Evolutionary conservation across 2,888 invertebrate species (phyloP), one percentile per base, ranked within the genome.

Genomic region (Drosophila colorata): DNA sequence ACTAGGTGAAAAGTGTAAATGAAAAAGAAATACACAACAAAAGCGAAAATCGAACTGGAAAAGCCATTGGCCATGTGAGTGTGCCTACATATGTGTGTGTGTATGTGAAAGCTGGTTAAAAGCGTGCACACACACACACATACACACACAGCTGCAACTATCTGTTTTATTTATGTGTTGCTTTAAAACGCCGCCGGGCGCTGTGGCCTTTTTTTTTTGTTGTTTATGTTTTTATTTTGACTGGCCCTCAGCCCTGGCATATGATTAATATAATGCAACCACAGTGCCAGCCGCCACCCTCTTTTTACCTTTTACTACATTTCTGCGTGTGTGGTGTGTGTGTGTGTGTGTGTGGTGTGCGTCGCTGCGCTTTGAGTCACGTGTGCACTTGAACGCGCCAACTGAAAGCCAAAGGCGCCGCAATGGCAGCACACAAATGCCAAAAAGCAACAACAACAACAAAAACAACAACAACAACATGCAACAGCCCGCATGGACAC

Each of bases 1-100:
- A 83, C 74, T 85, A 83, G 85, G 87, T 87, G 85, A 87, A 85
- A 85, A 81, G 72, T 80, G 81, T 78, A 83, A 76, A 81, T 56
- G 85, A 66, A 84, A 61, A 49, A 47, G 47, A 56, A 59, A 56
- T 33, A 33, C 40, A 59, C 25, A 48, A 60, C 66, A 55, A 73
- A 73, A 64, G 64, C 49, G 73, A 85, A 87, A 87, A 87, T 85
- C 85, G 85, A 85, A 87, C 65, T 65, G 77, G 72, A 70, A 65
- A 47, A 64, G 64, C 48, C 73, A 69, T 47, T 58, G 67, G 68
- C 56, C 56, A 31, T 13, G 13, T 23, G 23, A 20, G 38, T 28
- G 41, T 60, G 16, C 5, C 44, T 56, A 43, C 33, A 38, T 47
- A 18, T 4, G 28, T 40, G 25, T 47, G 37, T 57, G 47, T 56